Conservation (phyloP, 2,797 vertebrate species). For the Brachymystax lenok region DNA sequence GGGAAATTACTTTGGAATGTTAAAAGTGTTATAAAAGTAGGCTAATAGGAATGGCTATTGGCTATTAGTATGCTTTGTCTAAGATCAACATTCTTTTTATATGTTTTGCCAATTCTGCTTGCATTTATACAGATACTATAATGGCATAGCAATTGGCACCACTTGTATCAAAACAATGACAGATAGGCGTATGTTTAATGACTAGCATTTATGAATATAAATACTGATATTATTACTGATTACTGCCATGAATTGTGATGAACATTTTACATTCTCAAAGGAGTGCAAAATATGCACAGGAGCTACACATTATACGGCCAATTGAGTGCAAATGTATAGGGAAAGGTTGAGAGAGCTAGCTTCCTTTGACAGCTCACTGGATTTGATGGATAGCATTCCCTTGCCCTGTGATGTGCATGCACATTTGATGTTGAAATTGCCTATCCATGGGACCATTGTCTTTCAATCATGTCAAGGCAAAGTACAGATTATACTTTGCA, state of each 20-base stretch:
- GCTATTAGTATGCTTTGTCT: conserved; percentile 15
- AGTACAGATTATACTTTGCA: conserved; percentile 72
- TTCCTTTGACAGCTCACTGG: conserved; percentile 73
- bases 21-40: neutral
- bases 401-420: conserved; percentile 78
- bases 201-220: neutral
- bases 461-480: conserved; percentile 79
- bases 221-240: neutral
- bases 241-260: conserved; percentile 2
- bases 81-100: conserved; percentile 9
- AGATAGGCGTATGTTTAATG: neutral
- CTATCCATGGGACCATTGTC: conserved; percentile 77
- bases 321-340: conserved; percentile 59
- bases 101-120: neutral
- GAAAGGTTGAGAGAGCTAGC: conserved; percentile 57
- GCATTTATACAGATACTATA: neutral
- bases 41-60: neutral
- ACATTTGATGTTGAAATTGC: conserved; percentile 79
- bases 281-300: conserved; percentile 44
- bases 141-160: neutral
- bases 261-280: conserved; percentile 9
- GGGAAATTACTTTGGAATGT: neutral
- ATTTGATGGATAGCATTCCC: conserved; percentile 77
- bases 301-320: conserved; percentile 63
- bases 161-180: neutral